phyloP scores from a whole-genome alignment of 2,888 invertebrate genomes.

The Drosophila koepferae region DNA sequence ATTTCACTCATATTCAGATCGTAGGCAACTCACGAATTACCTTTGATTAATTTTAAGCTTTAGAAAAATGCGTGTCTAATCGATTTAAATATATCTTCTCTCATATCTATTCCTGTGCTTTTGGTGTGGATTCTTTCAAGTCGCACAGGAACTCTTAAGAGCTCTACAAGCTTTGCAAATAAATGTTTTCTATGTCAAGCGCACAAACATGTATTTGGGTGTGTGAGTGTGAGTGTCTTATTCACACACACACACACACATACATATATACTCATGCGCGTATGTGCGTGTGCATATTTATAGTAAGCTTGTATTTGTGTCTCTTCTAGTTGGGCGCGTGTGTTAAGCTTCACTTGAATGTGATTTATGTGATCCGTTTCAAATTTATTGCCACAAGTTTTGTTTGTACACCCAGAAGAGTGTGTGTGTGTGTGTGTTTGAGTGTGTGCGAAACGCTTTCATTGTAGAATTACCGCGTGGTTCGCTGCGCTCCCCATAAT shows the following conservation, averaged over 20 bases:
- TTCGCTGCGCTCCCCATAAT: slow-evolving; percentile 47
- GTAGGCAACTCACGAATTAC: too few relatives aligned
- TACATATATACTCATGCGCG: not conserved
- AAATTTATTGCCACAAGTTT: slow-evolving; percentile 83
- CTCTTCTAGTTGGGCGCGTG: slow-evolving; percentile 76
- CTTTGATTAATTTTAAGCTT: not conserved
- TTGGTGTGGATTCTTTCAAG: not conserved
- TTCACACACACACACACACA: slow-evolving; percentile 8
- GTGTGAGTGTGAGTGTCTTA: slow-evolving; percentile 14
- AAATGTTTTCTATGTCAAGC: slow-evolving; percentile 50
- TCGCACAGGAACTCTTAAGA: slow-evolving; percentile 7
- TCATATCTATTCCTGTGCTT: not conserved
- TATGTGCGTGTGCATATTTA: slow-evolving; percentile 25
- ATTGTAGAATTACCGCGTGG: slow-evolving; percentile 72
- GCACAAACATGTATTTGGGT: slow-evolving; percentile 11
- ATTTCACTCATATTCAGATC: not conserved
- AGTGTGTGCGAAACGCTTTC: slow-evolving; percentile 56
- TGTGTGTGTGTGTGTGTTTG: slow-evolving; percentile 15
- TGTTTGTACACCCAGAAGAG: slow-evolving; percentile 58
- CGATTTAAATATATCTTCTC: not conserved
- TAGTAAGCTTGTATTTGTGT: slow-evolving; percentile 51
- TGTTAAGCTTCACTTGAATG: slow-evolving; percentile 83
- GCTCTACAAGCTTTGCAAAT: slow-evolving; percentile 29
- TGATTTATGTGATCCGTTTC: slow-evolving; percentile 84
- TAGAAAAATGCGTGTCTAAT: not conserved